Conservation (phyloP, 2,888 invertebrate species). For the Agapostemon virescens region DNA sequence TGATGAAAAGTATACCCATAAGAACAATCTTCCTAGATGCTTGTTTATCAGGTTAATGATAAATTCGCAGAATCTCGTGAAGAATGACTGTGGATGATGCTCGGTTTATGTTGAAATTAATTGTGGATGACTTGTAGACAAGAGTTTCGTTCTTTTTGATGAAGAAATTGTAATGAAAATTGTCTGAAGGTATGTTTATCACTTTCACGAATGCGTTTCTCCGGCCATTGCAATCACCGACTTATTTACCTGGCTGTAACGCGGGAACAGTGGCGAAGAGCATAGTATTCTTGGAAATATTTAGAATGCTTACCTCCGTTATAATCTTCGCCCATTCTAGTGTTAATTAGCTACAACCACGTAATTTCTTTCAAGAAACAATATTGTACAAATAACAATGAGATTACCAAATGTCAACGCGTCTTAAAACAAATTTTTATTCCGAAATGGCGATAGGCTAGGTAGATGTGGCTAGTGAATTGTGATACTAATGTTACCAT, state of each 20-base stretch:
- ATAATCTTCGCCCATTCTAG: conserved; percentile 78
- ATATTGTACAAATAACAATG: conserved; percentile 28
- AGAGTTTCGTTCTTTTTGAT: background rate
- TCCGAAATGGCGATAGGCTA: conserved; percentile 63
- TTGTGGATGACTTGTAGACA: background rate
- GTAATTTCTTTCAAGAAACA: conserved; percentile 12
- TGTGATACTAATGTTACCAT: conserved; percentile 21
- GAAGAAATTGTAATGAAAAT: conserved; percentile 1
- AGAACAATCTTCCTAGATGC: conserved; percentile 46
- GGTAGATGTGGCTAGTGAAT: conserved; percentile 42
- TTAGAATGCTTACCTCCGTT: conserved; percentile 76
- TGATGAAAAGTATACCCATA: conserved; percentile 52
- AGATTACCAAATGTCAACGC: conserved; percentile 52
- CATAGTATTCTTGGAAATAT: conserved; percentile 28
- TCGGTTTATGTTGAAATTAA: conserved; percentile 25
- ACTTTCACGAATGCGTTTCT: conserved; percentile 42
- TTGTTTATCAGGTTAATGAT: conserved; percentile 53
- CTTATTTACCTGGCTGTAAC: conserved; percentile 56
- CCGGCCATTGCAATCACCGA: conserved; percentile 65
- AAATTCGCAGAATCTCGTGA: conserved; percentile 23
- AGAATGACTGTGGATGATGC: conserved; percentile 12
- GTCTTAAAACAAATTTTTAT: conserved; percentile 52
- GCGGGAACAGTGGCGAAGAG: conserved; percentile 47
- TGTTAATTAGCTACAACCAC: conserved; percentile 16
- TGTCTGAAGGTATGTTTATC: conserved; percentile 42